Evolutionary conservation across 92 coral and sea anemone genomes (phyloP), one percentile per base, ranked within the genome.

Genomic region (Epizoanthus scotinus): DNA sequence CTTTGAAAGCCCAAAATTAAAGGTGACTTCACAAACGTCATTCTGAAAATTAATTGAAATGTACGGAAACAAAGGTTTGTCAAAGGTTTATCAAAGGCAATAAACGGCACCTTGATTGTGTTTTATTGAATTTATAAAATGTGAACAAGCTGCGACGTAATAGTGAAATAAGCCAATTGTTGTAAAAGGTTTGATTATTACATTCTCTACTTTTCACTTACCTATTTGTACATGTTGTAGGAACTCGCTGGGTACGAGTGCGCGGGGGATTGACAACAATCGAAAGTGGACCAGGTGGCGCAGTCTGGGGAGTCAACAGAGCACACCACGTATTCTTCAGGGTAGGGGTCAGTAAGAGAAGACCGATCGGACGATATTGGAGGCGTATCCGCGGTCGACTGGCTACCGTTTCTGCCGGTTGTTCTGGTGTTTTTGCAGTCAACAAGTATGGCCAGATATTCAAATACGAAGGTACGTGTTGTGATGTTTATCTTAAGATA

Each of bases 361-460:
- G 58, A 40, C 81, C 58, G 12, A 75, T 18, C 15, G 81, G 81
- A 36, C 81, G 57, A 10, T 59, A 36, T 22, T 75, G 81, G 81
- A 75, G 81, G 24, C 81, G 81, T 40, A 58, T 75, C 36, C 81
- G 69, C 1, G 81, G 81, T 22, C 66, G 68, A 75, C 38, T 75
- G 81, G 60, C 81, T 19, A 34, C 2, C 14, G 21, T 75, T 36
- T 55, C 81, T 13, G 55, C 18, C 17, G 81, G 81, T 5, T 75
- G 81, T 21, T 14, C 25, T 12, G 81, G 81, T 0, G 34, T 34
- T 13, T 75, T 38, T 38, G 81, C 81, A 2, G 56, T 59, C 55
- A 75, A 75, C 47, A 60, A 24, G 81, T 75, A 55, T 10, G 81
- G 81, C 5, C 69, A 59, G 22, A 59, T 75, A 59, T 75, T 75